These are phyloP conservation scores for Acleris emargana DNA, from an alignment of 2,888 invertebrate genomes.

Conservation along the genomic window DNA sequence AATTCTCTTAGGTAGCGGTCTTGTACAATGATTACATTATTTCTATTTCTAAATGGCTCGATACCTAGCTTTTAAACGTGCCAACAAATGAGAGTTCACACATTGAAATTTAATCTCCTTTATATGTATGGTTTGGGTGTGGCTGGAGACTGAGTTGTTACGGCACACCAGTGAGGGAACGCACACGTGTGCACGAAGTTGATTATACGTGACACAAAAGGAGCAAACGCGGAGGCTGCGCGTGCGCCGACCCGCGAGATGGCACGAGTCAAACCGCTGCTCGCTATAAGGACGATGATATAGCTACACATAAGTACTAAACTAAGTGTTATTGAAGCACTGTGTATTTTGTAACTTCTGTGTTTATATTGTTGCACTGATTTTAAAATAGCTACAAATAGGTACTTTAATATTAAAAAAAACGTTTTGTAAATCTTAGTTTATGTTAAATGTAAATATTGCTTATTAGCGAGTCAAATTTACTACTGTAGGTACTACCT, in stretches of 20 bases:
- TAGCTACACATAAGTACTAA: too few species aligned
- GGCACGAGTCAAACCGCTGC: slow-evolving; percentile 75
- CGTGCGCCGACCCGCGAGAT: slow-evolving; percentile 77
- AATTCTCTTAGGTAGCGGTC: slow-evolving; percentile 15
- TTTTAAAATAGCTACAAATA: too few species aligned
- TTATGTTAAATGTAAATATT: too few species aligned
- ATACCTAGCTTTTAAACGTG: slow-evolving; percentile 9
- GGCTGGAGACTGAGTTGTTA: slow-evolving; percentile 51
- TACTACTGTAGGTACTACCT: too few species aligned
- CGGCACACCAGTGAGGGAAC: slow-evolving; percentile 50
- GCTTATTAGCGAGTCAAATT: too few species aligned
- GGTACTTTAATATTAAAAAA: too few species aligned
- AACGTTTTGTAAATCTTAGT: too few species aligned
- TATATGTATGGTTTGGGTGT: slow-evolving; percentile 40
- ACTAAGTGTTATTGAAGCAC: slow-evolving; percentile 8
- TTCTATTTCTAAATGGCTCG: slow-evolving; percentile 34
- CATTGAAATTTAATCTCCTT: slow-evolving; percentile 4
- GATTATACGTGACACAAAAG: slow-evolving; percentile 75
- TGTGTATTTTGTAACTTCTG: slow-evolving; percentile 4
- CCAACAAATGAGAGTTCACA: slow-evolving; percentile 15
- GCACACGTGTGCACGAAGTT: slow-evolving; percentile 60
- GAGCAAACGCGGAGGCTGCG: slow-evolving; percentile 79
- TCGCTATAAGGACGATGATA: slow-evolving; percentile 28
- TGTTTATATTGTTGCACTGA: too few species aligned
- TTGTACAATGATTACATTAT: slow-evolving; percentile 21